Conservation (phyloP, 2,113 vertebrate genomes). For the Ictalurus punctatus region DNA sequence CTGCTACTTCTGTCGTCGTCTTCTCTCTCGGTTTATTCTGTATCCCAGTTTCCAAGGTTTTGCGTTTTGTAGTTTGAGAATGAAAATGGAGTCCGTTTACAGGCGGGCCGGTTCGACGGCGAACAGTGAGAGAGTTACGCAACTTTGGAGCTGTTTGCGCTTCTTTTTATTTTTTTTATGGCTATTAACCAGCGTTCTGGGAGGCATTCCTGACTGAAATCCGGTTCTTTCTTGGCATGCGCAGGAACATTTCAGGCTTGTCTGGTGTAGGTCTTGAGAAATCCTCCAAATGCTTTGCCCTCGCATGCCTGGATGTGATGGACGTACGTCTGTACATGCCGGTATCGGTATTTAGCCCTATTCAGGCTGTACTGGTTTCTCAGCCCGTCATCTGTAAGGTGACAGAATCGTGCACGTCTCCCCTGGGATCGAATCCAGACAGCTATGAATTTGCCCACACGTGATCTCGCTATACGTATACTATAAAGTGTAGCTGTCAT, state of each 20-base stretch:
- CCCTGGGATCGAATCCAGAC: neutral
- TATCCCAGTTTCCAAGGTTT: constrained; percentile 33
- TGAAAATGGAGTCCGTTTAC: constrained; percentile 38
- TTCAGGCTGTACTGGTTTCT: neutral
- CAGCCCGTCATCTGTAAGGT: neutral
- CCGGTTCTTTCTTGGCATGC: constrained; percentile 20
- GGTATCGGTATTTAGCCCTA: neutral
- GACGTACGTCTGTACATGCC: neutral
- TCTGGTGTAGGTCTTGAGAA: neutral
- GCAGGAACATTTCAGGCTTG: neutral
- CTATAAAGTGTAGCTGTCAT: too few relatives aligned
- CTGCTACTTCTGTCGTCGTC: neutral
- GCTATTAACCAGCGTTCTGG: constrained; percentile 55
- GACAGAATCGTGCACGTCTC: neutral
- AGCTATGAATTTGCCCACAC: neutral
- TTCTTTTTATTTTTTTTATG: constrained; percentile 46
- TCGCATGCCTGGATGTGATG: neutral
- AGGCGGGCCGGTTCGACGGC: neutral
- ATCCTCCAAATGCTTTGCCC: neutral
- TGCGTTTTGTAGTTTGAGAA: constrained; percentile 43
- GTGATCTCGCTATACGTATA: too few relatives aligned
- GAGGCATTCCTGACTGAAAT: neutral
- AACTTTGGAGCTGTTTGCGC: constrained; percentile 52
- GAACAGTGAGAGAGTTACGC: constrained; percentile 26
- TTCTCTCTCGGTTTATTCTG: neutral